Percentiles rank a stretch among this genome's conserved stretches.
Evolutionary conservation across 2,797 vertebrate genomes (phyloP).

Genomic region (Poeciliopsis presidionis): DNA sequence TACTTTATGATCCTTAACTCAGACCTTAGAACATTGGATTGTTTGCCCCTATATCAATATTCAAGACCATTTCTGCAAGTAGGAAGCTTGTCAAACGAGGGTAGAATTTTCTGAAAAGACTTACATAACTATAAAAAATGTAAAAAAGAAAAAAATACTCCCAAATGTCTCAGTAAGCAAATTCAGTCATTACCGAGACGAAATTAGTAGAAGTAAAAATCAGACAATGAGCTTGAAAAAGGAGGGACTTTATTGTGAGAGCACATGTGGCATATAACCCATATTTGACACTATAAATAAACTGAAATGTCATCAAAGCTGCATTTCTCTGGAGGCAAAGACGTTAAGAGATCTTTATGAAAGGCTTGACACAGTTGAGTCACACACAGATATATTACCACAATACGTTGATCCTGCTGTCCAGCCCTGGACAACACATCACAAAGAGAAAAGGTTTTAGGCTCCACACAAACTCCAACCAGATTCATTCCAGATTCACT

Average conservation of each 20-base stretch:
- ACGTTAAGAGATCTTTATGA: neutral
- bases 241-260: neutral
- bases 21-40: neutral
- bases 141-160: too few relatives aligned
- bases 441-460: neutral
- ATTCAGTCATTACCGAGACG: neutral
- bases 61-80: neutral
- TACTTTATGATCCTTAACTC: neutral
- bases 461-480: neutral
- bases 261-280: neutral
- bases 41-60: neutral
- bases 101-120: neutral
- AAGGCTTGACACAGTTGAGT: neutral
- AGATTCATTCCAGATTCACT: neutral
- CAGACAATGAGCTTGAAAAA: neutral
- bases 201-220: neutral
- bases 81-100: neutral
- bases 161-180: neutral
- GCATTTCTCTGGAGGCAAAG: neutral
- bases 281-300: neutral
- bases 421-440: neutral
- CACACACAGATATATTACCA: neutral
- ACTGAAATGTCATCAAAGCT: neutral
- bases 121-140: neutral
- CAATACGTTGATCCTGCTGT: neutral